Percentiles rank a stretch among this genome's conserved stretches.
These are phyloP conservation scores for Gouania willdenowi DNA, from an alignment of 2,797 vertebrate genomes.

Conservation along the genomic window DNA sequence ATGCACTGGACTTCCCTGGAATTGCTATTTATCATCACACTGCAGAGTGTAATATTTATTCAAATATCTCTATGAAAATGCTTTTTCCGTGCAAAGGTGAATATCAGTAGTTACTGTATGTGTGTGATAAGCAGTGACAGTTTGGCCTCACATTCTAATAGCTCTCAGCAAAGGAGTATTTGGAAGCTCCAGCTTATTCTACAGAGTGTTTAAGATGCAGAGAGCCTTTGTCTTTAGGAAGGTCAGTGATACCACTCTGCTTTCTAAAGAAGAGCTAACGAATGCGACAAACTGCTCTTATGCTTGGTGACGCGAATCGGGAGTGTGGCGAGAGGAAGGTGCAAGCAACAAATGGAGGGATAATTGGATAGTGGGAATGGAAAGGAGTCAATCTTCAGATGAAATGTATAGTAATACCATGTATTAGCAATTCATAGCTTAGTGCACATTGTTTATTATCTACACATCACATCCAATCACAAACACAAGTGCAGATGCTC, in stretches of 20 bases:
- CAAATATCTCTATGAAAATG: not conserved
- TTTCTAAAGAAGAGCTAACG: conserved; percentile 17
- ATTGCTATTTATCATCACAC: not conserved
- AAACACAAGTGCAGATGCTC: conserved; percentile 23
- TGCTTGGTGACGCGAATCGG: conserved; percentile 19
- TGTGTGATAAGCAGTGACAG: conserved; percentile 22
- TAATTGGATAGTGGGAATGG: not conserved
- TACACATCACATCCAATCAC: conserved; percentile 5
- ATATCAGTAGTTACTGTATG: conserved; percentile 1
- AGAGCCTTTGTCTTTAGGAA: conserved; percentile 50
- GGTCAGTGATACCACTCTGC: conserved; percentile 42
- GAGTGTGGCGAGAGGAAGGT: not conserved
- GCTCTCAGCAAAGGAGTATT: conserved; percentile 33
- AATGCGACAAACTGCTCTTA: conserved; percentile 49
- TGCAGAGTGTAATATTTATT: not conserved
- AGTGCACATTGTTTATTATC: not conserved
- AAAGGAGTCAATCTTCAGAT: not conserved
- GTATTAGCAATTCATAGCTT: not conserved
- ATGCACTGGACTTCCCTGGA: not conserved
- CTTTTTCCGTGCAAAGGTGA: conserved; percentile 4
- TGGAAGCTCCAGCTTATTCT: conserved; percentile 24
- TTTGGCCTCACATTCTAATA: conserved; percentile 33
- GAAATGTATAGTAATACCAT: not conserved
- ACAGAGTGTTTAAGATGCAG: conserved; percentile 58
- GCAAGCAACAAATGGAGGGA: not conserved